Base-by-base conservation (phyloP, 2,113 vertebrate species). In the Thamnaconus septentrionalis region DNA sequence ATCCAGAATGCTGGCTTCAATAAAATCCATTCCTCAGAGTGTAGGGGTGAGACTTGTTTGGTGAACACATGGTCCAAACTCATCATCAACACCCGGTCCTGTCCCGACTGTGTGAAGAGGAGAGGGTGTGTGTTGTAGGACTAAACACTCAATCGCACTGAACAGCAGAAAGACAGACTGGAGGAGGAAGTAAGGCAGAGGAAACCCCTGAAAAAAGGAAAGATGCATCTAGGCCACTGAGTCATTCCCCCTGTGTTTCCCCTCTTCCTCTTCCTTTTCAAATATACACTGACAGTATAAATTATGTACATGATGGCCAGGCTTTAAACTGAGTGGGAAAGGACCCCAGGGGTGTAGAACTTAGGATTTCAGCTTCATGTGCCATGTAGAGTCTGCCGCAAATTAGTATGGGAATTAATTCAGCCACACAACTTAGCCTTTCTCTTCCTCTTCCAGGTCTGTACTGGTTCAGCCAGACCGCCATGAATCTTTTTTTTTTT, bases 361-460 rank as follows among this genome's bases (percentile, higher is more conserved):
- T 68, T 46, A 75, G 73, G 76, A 90, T 87, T 87, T 86, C 55
- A 82, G 82, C 66, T 83, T 87, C 73, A 88, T 76, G 87, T 87
- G 83, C 75, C 73, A 71, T 59, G 79, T 76, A 78, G 87, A 89
- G 78, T 86, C 84, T 65, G 73, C 59, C 80, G 3, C 72, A 69
- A 87, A 87, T 89, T 85, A 87, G 85, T 84, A 83, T 87, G 78
- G 76, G 84, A 91, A 89, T 89, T 82, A 84, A 90, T 82, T 84
- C 75, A 76, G 68, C 67, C 79, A 85, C 67, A 81, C 59, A 85
- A 76, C 72, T 72, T 69, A 62, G 69, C 59, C 74, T 59, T 62
- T 71, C 79, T 53, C 60, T 68, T 76, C 73, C 68, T 52, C 66
- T 83, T 75, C 75, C 58, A 76, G 58, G 86, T 82, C 75, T 76